Conservation (phyloP, 2,888 invertebrate species). For the Spialia ferax region DNA sequence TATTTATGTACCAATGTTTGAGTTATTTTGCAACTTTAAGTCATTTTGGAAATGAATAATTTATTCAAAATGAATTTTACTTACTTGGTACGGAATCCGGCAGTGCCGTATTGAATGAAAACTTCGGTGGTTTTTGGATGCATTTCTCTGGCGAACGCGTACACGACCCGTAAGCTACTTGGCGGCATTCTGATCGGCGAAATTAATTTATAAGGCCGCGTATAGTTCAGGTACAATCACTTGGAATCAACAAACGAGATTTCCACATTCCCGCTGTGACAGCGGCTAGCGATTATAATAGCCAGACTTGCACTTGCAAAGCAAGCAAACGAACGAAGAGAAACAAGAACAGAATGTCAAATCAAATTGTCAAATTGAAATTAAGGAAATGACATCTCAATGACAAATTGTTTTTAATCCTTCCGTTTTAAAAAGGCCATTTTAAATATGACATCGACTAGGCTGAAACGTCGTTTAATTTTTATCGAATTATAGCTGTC, state of each 20-base stretch:
- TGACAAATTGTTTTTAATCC: too few species aligned
- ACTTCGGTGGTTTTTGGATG: slow-evolving; percentile 90
- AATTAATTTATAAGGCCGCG: slow-evolving; percentile 79
- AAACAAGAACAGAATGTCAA: too few species aligned
- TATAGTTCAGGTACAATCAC: slow-evolving; percentile 78
- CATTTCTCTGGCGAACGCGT: slow-evolving; percentile 93
- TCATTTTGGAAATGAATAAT: slow-evolving; percentile 49
- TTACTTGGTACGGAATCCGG: slow-evolving; percentile 94
- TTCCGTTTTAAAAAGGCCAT: slow-evolving; percentile 10
- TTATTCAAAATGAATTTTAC: slow-evolving; percentile 55
- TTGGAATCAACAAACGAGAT: slow-evolving; percentile 80
- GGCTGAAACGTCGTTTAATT: slow-evolving; percentile 15
- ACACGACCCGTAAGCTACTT: slow-evolving; percentile 88
- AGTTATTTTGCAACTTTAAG: slow-evolving; percentile 49
- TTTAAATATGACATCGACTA: neutral
- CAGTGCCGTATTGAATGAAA: slow-evolving; percentile 93
- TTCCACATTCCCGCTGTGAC: slow-evolving; percentile 76
- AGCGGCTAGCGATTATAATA: slow-evolving; percentile 9
- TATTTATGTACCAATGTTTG: slow-evolving; percentile 43
- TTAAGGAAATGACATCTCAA: neutral
- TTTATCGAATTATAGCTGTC: slow-evolving; percentile 39
- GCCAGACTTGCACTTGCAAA: too few species aligned
- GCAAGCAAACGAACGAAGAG: too few species aligned
- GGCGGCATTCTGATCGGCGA: slow-evolving; percentile 81
- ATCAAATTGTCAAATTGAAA: neutral